Evolutionary conservation across 2,888 invertebrate genomes (phyloP).

Genomic region (Lamellibrachia satsuma): DNA sequence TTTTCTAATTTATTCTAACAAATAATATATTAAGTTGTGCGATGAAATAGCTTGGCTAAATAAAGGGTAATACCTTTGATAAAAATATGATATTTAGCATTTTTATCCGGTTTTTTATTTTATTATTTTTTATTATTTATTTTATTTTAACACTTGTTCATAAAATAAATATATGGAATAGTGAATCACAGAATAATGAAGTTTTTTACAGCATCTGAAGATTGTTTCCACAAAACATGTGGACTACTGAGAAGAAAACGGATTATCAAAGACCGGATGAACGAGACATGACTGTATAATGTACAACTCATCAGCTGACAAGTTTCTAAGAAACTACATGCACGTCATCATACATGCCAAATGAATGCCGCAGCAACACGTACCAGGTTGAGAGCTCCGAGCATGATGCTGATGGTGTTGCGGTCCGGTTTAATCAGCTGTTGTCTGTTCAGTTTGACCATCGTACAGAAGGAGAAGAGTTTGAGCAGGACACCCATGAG

Average conservation of each 20-base stretch:
- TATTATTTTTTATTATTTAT: no score
- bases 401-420: slow-evolving; percentile 63
- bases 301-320: neutral
- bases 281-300: neutral
- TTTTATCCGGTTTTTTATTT: no score
- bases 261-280: no score
- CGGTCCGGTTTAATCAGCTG: slow-evolving; percentile 87
- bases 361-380: slow-evolving; percentile 42
- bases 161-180: no score
- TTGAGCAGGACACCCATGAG: slow-evolving; percentile 89
- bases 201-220: no score
- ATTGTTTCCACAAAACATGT: no score
- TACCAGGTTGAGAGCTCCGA: slow-evolving; percentile 78
- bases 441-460: slow-evolving; percentile 84
- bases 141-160: no score
- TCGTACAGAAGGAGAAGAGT: slow-evolving; percentile 87
- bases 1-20: neutral
- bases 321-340: neutral
- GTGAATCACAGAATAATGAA: no score
- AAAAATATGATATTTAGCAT: no score
- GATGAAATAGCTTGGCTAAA: no score
- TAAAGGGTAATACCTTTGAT: no score
- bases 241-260: no score
- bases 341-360: neutral
- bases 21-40: neutral